Base-by-base conservation (phyloP, 2,888 invertebrate species). In the Helobdella robusta region DNA sequence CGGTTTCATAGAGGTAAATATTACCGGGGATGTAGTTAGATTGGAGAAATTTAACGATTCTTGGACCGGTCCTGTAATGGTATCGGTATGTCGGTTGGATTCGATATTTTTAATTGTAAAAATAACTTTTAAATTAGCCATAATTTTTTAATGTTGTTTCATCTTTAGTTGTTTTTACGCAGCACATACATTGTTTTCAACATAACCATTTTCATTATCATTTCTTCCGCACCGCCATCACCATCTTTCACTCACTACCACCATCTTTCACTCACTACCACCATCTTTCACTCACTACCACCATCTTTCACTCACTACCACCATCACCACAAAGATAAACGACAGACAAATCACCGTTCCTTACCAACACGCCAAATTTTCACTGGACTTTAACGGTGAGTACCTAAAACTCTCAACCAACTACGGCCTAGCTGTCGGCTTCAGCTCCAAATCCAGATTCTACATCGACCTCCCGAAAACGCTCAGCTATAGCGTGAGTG, bases 381-480 rank as follows among this genome's bases (percentile, higher is more conserved):
- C 32, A 3, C 20, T 59, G 18, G 20, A 5, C 5, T 59, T 35
- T 32, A 18, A 35, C 36, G 59, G 59, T 4, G 8, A 32, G 5
- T 59, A 35, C 20, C 36, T 59, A 18, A 6, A 59, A 20, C 36
- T 59, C 35, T 11, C n/a, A 34, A 59, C 59, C 4, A 3, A 5
- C 3, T 59, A 59, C 36, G 59, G 36, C 32, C 35, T 59, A 8
- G 34, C 32, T 11, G 4, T 59, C 6, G 59, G 59, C 20, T 36
- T 59, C n/a, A 59, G 59, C 20, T 25, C 25, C n/a, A 15, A 20
- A 3, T 59, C 59, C 4, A 59, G 36, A 23, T 34, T 59, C 20
- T 59, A 8, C 59, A 5, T 59, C 6, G 32, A 59, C 25, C 59
- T 59, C 15, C 59, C 59, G 15, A 59, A 59, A 20, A 59, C 59